Evolutionary conservation across 1,140 invertebrate species (phyloP).

Genomic region (Drosophila fuyamai): DNA sequence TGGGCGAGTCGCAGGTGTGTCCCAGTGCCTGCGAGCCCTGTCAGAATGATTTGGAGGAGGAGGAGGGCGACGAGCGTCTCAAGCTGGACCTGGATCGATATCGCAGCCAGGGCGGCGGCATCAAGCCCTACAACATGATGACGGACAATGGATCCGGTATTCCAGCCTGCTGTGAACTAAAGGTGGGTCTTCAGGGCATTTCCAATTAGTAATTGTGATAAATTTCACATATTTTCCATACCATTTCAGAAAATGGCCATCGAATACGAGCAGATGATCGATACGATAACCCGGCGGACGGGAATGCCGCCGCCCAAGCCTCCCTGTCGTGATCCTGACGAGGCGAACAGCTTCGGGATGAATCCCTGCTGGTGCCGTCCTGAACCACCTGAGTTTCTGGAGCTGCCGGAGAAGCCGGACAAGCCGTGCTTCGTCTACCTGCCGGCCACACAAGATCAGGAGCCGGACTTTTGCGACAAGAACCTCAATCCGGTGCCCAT

Average conservation of each 20-base stretch:
- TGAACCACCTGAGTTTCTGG: neutral
- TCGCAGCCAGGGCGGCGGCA: constrained; percentile 15
- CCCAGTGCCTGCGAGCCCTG: constrained; percentile 39
- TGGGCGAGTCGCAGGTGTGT: constrained; percentile 52
- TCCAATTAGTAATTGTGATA: too few relatives aligned
- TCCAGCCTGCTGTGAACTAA: constrained; percentile 49
- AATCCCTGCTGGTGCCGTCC: constrained; percentile 9
- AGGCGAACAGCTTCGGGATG: constrained; percentile 18
- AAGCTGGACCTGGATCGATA: constrained; percentile 50
- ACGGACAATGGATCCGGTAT: constrained; percentile 13
- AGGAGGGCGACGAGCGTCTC: constrained; percentile 39
- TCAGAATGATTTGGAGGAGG: constrained; percentile 1
- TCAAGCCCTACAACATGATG: constrained; percentile 11
- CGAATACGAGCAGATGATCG: constrained; percentile 51
- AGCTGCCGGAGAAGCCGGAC: constrained; percentile 10
- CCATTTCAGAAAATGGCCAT: constrained; percentile 53
- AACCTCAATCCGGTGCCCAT: constrained; percentile 30
- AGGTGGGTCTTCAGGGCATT: constrained; percentile 22
- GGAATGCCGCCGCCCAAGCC: constrained; percentile 5
- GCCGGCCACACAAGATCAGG: neutral
- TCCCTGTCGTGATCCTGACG: constrained; percentile 23
- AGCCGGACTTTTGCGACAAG: constrained; percentile 11
- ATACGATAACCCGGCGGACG: constrained; percentile 32
- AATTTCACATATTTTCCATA: neutral
- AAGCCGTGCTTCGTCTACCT: constrained; percentile 32